Evolutionary conservation across 2,113 vertebrate species (phyloP).

Genomic region (Pelecanus crispus): DNA sequence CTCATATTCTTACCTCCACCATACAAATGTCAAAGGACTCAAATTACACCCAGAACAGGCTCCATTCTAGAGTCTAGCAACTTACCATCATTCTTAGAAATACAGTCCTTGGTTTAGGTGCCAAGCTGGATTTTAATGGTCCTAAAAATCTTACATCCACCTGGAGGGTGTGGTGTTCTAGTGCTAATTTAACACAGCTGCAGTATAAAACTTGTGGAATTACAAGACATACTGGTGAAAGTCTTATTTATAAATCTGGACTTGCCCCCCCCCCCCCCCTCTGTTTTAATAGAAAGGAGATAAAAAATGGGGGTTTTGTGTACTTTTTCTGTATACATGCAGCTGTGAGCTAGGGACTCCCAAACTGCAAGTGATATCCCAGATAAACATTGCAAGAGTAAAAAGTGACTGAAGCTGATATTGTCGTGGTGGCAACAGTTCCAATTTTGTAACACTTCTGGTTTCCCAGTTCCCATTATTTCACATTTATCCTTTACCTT

Average conservation of each 20-base stretch:
- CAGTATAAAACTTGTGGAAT: not conserved
- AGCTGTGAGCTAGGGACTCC: not conserved
- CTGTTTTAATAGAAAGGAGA: not conserved
- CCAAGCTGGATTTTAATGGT: not conserved
- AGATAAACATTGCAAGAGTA: not conserved
- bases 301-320: not conserved
- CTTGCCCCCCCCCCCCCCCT: fast-evolving
- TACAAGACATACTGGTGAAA: not conserved
- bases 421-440: not conserved
- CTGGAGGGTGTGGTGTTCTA: not conserved
- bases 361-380: not conserved
- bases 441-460: not conserved
- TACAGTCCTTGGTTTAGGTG: not conserved
- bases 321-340: not conserved
- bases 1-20: not conserved
- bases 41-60: not conserved
- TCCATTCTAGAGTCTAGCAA: not conserved
- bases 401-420: not conserved
- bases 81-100: not conserved
- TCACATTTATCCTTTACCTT: not conserved
- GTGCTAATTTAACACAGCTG: constrained; percentile 10
- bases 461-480: not conserved
- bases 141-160: not conserved
- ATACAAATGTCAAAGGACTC: not conserved
- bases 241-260: not conserved